phyloP scores from a whole-genome alignment of 2,888 invertebrate species.

The Watsonalla binaria region DNA sequence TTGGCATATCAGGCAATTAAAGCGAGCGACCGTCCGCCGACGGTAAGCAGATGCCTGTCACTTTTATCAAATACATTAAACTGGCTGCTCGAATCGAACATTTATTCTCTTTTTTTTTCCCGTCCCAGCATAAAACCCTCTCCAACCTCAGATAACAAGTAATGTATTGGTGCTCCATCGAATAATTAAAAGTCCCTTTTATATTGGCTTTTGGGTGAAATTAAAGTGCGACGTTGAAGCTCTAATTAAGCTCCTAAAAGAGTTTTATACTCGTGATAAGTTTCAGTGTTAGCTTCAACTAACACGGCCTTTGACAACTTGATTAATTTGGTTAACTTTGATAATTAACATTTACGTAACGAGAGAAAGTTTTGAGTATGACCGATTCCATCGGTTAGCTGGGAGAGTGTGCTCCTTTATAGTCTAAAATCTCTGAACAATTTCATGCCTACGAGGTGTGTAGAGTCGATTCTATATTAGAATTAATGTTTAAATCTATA shows the following conservation, averaged over 20 bases:
- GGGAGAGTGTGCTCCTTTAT: not conserved
- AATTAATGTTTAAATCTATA: too few species aligned
- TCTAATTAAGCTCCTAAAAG: slow-evolving; percentile 52
- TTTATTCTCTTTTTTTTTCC: slow-evolving; percentile 58
- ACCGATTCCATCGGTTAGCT: not conserved
- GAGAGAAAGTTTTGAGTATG: not conserved
- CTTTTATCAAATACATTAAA: slow-evolving; percentile 77
- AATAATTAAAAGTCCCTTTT: slow-evolving; percentile 71
- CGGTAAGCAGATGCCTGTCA: slow-evolving; percentile 75
- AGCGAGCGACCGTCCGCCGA: slow-evolving; percentile 50
- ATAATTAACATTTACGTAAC: not conserved
- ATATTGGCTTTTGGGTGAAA: slow-evolving; percentile 41
- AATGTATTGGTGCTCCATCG: slow-evolving; percentile 63
- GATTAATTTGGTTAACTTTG: not conserved
- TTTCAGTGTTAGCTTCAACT: slow-evolving; percentile 8
- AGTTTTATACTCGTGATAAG: slow-evolving; percentile 21
- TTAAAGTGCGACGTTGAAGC: slow-evolving; percentile 42
- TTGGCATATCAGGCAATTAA: slow-evolving; percentile 73
- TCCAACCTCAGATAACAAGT: slow-evolving; percentile 64
- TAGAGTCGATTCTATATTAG: too few species aligned
- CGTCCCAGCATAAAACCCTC: slow-evolving; percentile 54
- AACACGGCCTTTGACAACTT: slow-evolving; percentile 2
- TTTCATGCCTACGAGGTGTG: too few species aligned
- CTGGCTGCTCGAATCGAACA: slow-evolving; percentile 64
- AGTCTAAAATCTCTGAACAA: not conserved